Evolutionary conservation across 2,888 invertebrate genomes (phyloP).

Genomic region (Stenchaetothrips biformis): DNA sequence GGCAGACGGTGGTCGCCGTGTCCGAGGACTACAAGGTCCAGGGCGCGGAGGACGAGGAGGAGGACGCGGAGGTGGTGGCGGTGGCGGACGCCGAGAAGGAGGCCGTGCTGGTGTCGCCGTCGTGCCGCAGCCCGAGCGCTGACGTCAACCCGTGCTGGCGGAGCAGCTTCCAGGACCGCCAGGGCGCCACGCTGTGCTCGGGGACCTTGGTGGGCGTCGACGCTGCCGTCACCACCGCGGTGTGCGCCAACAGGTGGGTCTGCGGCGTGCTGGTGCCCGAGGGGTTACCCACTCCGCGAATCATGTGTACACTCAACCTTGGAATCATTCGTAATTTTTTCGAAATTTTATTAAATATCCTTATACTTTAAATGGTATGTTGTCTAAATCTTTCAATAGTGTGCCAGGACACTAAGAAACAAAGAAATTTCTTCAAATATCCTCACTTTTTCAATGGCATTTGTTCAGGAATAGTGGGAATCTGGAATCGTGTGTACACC

Average conservation of each 20-base stretch:
- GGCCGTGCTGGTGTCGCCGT: constrained; percentile 39
- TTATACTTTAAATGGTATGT: no score
- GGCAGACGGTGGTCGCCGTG: constrained; percentile 30
- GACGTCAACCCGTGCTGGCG: constrained; percentile 31
- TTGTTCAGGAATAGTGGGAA: no score
- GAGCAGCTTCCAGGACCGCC: constrained; percentile 30
- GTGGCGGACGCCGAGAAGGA: constrained; percentile 3
- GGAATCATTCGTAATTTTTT: no score
- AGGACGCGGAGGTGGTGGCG: constrained; percentile 32
- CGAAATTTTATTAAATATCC: no score
- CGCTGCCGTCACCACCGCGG: constrained; percentile 40
- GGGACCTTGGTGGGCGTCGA: constrained; percentile 39
- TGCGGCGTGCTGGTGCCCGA: no score
- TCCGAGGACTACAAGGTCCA: constrained; percentile 38
- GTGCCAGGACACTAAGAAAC: no score
- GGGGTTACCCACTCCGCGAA: no score
- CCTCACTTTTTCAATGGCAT: no score
- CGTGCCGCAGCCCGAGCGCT: constrained; percentile 40
- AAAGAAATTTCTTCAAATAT: no score
- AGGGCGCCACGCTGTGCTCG: constrained; percentile 36
- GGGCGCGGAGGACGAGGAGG: constrained; percentile 38
- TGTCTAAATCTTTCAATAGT: no score
- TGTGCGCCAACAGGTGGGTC: constrained; percentile 40
- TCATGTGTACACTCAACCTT: no score
- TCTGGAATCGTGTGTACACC: no score